Base-by-base conservation (phyloP, 2,888 invertebrate species). In the Tridacna crocea region DNA sequence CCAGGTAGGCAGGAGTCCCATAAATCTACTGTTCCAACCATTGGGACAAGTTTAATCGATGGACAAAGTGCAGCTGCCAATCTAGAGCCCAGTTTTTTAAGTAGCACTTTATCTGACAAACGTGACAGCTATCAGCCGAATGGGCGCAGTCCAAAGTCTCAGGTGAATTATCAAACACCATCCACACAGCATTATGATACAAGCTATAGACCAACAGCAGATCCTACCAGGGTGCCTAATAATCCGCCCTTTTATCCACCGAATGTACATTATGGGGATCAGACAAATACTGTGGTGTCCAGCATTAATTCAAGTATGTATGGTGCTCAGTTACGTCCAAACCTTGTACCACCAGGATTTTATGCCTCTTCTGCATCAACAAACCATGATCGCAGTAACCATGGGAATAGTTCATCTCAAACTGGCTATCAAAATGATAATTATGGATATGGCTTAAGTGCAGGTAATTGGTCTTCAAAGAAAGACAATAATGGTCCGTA, bases 31-130 rank as follows among this genome's bases (percentile, higher is more conserved):
- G 73, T 12, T 17, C 26, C 51, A 51, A 55, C 24, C 3, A 72
- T 55, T 17, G 51, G 72, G 15, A 55, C 36, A 10, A 70, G 70
- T 48, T 47, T 70, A 48, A 13, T 48, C 22, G 70, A 70, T 70
- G 70, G 70, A 51, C 70, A 70, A 24, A 70, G 51, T 46, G 78
- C 78, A n/a, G 65, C 65, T 2, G 72, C 78, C 6, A 73, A 61
- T 36, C 70, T 78, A 15, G 78, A 78, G 27, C 78, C 78, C n/a
- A 65, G 72, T 36, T 78, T 65, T 60, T 27, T 78, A 19, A 77
- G 60, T 26, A 75, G 22, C 47, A 24, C 70, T 10, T 61, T 60
- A 47, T 61, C 70, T 22, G 72, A 77, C 6, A 58, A 55, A 76
- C 12, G 36, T 46, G 65, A 22, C 26, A n/a, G 4, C 12, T n/a